These are phyloP conservation scores for Gymnocephalus cernua DNA, from an alignment of 2,113 vertebrate species.

Conservation along the genomic window DNA sequence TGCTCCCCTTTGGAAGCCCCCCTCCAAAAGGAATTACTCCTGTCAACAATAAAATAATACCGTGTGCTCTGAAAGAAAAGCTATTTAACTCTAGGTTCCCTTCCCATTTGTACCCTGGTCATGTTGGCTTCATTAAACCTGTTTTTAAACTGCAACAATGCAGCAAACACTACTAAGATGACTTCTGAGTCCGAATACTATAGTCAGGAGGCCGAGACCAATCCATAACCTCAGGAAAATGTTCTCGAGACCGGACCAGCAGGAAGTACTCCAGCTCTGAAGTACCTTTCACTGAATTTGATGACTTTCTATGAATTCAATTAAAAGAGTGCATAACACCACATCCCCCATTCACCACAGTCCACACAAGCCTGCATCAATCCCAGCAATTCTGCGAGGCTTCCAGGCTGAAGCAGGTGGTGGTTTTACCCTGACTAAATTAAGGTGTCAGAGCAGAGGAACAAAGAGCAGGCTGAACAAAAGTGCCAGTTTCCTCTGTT, in stretches of 20 bases:
- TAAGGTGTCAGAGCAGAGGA: constrained; percentile 18
- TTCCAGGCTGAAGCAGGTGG: constrained; percentile 26
- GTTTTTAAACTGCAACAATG: not conserved
- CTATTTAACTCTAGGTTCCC: not conserved
- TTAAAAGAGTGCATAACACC: not conserved
- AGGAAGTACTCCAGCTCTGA: constrained; percentile 25
- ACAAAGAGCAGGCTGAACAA: constrained; percentile 1
- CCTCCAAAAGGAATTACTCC: too few species aligned
- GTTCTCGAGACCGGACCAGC: not conserved
- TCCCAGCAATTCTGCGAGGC: constrained; percentile 38
- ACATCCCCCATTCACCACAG: constrained; percentile 23
- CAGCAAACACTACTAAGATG: not conserved
- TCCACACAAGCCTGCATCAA: constrained; percentile 26
- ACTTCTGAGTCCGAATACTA: not conserved
- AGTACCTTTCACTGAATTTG: constrained; percentile 4
- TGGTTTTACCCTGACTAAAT: constrained; percentile 48
- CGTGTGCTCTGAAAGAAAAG: too few species aligned
- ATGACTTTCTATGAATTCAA: constrained; percentile 21
- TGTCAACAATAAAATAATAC: not conserved
- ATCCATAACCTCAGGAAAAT: not conserved
- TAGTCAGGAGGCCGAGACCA: not conserved
- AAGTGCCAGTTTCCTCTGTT: not conserved
- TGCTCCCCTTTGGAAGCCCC: not conserved
- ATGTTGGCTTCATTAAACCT: not conserved
- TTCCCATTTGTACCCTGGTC: not conserved